Evolutionary conservation across 1,140 invertebrate genomes (phyloP), one percentile per base, ranked within the genome.

Genomic region (Bombus sylvicola): DNA sequence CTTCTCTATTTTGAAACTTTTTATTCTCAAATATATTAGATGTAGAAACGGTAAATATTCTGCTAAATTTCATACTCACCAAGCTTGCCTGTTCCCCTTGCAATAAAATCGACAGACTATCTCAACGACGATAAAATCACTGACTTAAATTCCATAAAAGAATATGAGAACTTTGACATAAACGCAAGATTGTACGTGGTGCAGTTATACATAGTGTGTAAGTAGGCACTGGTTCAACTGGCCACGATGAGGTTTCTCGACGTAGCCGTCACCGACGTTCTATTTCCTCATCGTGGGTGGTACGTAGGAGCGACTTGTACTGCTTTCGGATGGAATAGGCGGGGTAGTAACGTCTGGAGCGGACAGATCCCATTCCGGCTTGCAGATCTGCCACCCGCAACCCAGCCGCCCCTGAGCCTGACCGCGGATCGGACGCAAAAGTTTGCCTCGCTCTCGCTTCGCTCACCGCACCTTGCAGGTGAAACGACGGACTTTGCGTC

Each of bases 361-460:
- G 92, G 94, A 95, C 94, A 95, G 94, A 94, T 95, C 94, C 94
- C 92, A 95, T 95, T 95, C 94, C 93, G 92, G 93, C 93, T 95
- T 94, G 94, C 92, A 94, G 93, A 94, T 95, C 92, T 93, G 88
- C 88, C 92, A 91, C 90, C 92, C 93, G 93, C 90, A 94, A 92
- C 92, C 91, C 91, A 68, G 85, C 74, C 92, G 83, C 91, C 83
- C 91, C 86, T 87, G 79, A 82, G 83, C 87, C 89, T 92, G 89
- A 93, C 92, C 92, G 87, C 89, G 89, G 81, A 87, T 81, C 89
- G 81, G 83, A 75, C 85, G 87, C 89, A 91, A 93, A 93, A 90
- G 89, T 92, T 91, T 91, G 85, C 87, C 85, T 90, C 68, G 85
- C 77, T 87, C 87, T 82, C 85, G 85, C 78, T 81, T 81, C 83